Percentiles rank a stretch among this genome's conserved stretches.
Conservation (phyloP, 2,113 vertebrate genomes). For the Dipodomys merriami region DNA sequence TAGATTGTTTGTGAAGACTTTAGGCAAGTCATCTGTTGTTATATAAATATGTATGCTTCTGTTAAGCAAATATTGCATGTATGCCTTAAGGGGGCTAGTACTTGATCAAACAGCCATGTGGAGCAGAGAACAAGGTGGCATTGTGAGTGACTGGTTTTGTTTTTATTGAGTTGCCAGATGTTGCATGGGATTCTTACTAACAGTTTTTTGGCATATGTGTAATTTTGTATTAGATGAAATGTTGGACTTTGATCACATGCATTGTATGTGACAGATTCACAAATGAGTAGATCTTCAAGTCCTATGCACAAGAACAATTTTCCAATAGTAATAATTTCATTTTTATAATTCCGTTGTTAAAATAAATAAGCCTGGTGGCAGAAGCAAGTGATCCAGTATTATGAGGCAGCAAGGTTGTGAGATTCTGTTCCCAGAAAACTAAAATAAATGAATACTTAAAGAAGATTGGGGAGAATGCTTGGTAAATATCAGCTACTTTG, state of each 20-base stretch:
- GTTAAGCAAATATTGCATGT: conserved; percentile 50
- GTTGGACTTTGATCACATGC: background rate
- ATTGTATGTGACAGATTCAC: background rate
- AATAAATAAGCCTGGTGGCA: background rate
- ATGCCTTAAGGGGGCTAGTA: conserved; percentile 35
- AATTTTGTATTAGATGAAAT: conserved; percentile 21
- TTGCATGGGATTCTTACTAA: background rate
- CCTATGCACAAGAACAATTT: background rate
- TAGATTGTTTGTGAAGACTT: conserved; percentile 46
- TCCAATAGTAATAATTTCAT: conserved; percentile 50
- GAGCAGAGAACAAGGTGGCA: conserved; percentile 4
- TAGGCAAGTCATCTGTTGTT: conserved; percentile 36
- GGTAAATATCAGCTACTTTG: background rate
- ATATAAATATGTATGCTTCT: conserved; percentile 56
- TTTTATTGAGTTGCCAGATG: background rate
- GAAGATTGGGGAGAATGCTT: background rate
- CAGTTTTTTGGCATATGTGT: background rate
- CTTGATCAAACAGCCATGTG: conserved; percentile 43
- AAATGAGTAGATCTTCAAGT: conserved; percentile 53
- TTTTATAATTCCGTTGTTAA: background rate
- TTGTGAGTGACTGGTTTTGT: conserved; percentile 13
- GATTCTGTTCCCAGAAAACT: background rate
- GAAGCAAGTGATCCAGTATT: background rate
- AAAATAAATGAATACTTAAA: background rate
- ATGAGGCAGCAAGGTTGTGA: background rate